phyloP scores from a whole-genome alignment of 2,113 vertebrate species.

The Motacilla tschutschensis region DNA sequence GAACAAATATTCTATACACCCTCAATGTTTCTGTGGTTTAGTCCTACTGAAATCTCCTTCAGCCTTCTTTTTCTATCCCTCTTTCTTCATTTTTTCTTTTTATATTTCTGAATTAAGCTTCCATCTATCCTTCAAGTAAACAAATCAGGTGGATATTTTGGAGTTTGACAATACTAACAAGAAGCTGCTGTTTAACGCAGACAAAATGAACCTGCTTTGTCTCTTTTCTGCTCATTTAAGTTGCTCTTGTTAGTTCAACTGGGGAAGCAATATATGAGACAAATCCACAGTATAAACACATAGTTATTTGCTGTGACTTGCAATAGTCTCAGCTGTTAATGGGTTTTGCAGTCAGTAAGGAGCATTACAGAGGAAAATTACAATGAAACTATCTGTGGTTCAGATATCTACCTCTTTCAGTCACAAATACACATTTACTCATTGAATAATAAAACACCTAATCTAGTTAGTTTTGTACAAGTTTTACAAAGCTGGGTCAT shows the following conservation, averaged over 20 bases:
- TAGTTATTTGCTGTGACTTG: neutral
- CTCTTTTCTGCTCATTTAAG: neutral
- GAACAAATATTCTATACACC: neutral
- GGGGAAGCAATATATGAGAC: neutral
- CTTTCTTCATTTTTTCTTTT: neutral
- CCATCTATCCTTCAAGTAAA: neutral
- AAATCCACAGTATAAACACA: neutral
- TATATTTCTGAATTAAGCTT: neutral
- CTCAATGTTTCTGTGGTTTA: neutral
- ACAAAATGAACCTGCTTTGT: neutral
- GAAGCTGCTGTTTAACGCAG: neutral
- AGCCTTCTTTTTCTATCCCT: neutral
- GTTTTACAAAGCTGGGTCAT: neutral
- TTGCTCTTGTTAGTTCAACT: neutral
- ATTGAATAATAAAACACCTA: neutral
- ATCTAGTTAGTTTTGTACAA: fast-evolving
- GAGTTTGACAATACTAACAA: neutral
- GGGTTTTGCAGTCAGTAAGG: neutral
- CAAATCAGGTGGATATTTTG: neutral
- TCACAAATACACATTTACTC: neutral
- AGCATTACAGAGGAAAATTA: neutral
- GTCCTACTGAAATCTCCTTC: neutral
- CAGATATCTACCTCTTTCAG: neutral
- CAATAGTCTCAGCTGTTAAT: neutral
- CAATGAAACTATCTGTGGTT: neutral